These are phyloP conservation scores for Campylomormyrus numenius DNA, from an alignment of 2,113 vertebrate species.

Conservation along the genomic window DNA sequence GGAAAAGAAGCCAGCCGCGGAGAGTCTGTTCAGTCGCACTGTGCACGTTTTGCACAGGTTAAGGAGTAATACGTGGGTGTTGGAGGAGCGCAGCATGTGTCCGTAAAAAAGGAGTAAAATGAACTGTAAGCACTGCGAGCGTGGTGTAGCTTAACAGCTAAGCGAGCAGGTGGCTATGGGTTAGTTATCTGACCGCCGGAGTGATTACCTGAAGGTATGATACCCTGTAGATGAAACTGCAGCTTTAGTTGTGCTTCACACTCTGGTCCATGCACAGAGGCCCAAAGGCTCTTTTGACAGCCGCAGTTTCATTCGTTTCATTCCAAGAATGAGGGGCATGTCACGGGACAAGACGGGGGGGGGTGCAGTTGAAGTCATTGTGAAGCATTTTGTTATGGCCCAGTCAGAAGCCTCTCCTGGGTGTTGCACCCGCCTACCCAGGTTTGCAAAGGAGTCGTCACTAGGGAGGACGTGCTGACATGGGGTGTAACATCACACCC, in stretches of 20 bases:
- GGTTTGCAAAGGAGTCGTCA: background rate
- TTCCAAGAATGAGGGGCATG: background rate
- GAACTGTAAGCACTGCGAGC: background rate
- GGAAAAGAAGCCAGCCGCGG: background rate
- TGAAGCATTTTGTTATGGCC: background rate
- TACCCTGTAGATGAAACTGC: background rate
- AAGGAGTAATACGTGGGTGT: background rate
- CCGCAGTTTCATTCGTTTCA: background rate
- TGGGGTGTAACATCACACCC: background rate
- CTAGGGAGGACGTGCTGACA: background rate
- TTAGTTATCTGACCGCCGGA: background rate
- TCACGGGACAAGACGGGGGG: background rate
- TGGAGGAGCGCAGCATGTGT: background rate
- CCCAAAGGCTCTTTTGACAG: background rate
- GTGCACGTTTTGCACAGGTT: background rate
- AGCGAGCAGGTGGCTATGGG: background rate
- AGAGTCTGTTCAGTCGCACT: background rate
- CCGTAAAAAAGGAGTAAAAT: background rate
- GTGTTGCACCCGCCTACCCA: background rate
- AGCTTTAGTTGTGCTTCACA: background rate
- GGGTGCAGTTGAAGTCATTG: background rate
- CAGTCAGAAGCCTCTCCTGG: background rate
- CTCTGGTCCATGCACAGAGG: background rate
- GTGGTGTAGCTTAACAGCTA: background rate
- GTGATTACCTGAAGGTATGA: background rate